Base-by-base conservation (phyloP, 2,888 invertebrate genomes). In the Aromia moschata region DNA sequence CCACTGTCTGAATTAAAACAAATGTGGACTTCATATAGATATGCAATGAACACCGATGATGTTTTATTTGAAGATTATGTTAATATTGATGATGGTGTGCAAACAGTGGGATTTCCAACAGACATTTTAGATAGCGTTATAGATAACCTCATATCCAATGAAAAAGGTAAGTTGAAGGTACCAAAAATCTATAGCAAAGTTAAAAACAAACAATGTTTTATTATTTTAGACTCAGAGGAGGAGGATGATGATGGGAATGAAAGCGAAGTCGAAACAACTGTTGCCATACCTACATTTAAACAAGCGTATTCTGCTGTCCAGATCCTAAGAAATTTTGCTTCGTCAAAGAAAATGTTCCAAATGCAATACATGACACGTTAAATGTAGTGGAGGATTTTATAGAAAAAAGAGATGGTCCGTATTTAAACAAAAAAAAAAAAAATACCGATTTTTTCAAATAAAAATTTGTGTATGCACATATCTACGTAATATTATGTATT, bases 81-180 rank as follows among this genome's bases (percentile, higher is more conserved):
- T 18, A 18, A 17, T 7, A n/a, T 44, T 17, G 44, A 44, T 18
- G 44, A 44, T 44, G 44, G 44, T 44, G 44, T 18, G 15, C 16
- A 44, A 7, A 44, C 44, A 44, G 15, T 44, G 44, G 44, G 16
- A 5, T 44, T 44, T 16, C 44, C 44, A 44, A 44, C 15, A 44
- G 44, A 44, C 18, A 44, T 44, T 44, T 44, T 44, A 17, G 44
- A 44, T n/a, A 44, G 25, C 9, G 25, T 25, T 25, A 25, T 25
- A 25, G 25, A 25, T 5, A 25, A 25, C 9, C 25, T 25, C 9
- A 9, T 9, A 5, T 9, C 25, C 9, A 25, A 25, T 25, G 25
- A 25, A 25, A 25, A 25, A 25, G 25, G 25, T 25, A 25, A 5
- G 25, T 25, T 25, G 4, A 5, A n/a, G n/a, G 4, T 25, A 25